Evolutionary conservation across 2,888 invertebrate species (phyloP).

Genomic region (Dendrolimus pini): DNA sequence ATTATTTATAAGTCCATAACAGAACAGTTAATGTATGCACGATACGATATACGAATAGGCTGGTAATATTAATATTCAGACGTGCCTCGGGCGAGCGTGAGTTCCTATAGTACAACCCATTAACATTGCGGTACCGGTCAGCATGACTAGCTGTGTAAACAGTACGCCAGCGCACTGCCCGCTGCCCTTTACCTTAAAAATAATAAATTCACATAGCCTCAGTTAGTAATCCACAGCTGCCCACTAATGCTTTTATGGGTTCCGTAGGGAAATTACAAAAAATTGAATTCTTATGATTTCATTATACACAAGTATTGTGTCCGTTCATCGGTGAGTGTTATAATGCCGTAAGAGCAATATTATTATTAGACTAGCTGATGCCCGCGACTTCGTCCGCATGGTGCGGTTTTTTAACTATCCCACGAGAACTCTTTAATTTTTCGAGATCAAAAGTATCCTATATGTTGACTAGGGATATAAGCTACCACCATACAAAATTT

Average conservation of each 20-base stretch:
- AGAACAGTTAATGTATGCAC: constrained; percentile 42
- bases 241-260: constrained; percentile 14
- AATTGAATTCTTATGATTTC: too few relatives aligned
- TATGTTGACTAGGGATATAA: too few relatives aligned
- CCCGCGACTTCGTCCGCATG: too few relatives aligned
- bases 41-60: constrained; percentile 42
- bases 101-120: constrained; percentile 53
- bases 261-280: too few relatives aligned
- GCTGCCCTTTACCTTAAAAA: constrained; percentile 31
- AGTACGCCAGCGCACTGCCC: constrained; percentile 24
- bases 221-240: constrained; percentile 34
- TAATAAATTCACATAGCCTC: constrained; percentile 30
- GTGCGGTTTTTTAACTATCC: too few relatives aligned
- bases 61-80: constrained; percentile 64
- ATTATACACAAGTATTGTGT: too few relatives aligned
- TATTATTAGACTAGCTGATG: too few relatives aligned
- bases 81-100: constrained; percentile 48
- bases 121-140: constrained; percentile 44
- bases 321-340: too few relatives aligned
- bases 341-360: too few relatives aligned
- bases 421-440: too few relatives aligned
- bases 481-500: too few relatives aligned
- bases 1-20: constrained; percentile 47
- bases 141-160: constrained; percentile 30
- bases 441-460: too few relatives aligned